Conservation (phyloP, 92 coral and sea anemone genomes). For the Phenganax subtilis region DNA sequence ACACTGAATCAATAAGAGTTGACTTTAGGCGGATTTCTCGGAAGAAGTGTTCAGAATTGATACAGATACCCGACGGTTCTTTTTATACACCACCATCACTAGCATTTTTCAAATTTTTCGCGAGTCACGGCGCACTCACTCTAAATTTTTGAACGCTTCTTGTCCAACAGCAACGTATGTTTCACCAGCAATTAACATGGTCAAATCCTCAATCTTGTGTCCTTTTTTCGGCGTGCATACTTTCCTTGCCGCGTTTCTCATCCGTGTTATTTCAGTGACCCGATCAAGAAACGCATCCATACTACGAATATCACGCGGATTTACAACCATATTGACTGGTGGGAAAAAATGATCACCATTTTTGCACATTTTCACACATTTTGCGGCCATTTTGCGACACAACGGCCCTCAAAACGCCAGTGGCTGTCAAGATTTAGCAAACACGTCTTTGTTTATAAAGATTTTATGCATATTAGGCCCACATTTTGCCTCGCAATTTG, state of each 20-base stretch:
- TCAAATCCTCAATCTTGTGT: constrained; percentile 60
- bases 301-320: constrained; percentile 65
- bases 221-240: constrained; percentile 74
- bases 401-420: too few species aligned
- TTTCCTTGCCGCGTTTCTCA: constrained; percentile 65
- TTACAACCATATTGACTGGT: constrained; percentile 64
- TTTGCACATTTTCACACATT: constrained; percentile 41
- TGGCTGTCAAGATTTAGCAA: too few species aligned
- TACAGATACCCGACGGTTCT: too few species aligned
- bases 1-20: too few species aligned
- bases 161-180: constrained; percentile 72
- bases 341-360: constrained; percentile 66
- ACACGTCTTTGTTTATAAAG: not conserved
- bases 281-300: constrained; percentile 63
- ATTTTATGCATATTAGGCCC: not conserved
- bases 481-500: not conserved
- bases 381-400: constrained; percentile 20
- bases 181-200: constrained; percentile 60
- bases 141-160: constrained; percentile 32
- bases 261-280: constrained; percentile 51
- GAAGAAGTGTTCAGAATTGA: too few species aligned
- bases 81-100: too few species aligned
- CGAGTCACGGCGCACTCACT: not conserved
- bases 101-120: not conserved
- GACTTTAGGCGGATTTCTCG: too few species aligned